Base-by-base conservation (phyloP, 2,888 invertebrate species). In the Harpalus rubripes region DNA sequence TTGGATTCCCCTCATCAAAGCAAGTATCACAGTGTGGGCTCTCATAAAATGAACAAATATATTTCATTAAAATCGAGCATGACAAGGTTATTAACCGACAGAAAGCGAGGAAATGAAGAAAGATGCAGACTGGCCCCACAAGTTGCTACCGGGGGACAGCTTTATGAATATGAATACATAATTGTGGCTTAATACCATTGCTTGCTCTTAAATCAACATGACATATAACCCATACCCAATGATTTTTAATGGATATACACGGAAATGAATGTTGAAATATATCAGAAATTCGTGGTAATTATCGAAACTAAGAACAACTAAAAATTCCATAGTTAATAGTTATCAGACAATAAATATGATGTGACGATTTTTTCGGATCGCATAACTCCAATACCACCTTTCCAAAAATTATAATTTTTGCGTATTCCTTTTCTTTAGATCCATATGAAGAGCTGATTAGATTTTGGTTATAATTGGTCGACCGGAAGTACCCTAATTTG, bases 151-250 rank as follows among this genome's bases (percentile, higher is more conserved):
- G 63, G 74, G 78, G 39, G 84, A 84, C 84, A 84, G 84, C 63
- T 84, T 63, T 84, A 84, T 84, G 84, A 63, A 63, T 84, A 84
- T 84, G 84, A 63, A 63, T 63, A 63, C 78, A 84, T 84, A 84
- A 84, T 84, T 61, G 61, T 61, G 18, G 61, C 22, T 61, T 61
- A 16, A 63, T 22, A 63, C 12, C 63, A 26, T 12, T 63, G 63
- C 10, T 6, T 61, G 80, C 44, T 81, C 63, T 81, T 81, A 81
- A 81, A 81, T 81, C 63, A 81, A 59, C 22, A 10, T 61, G 61
- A 32, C 59, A 15, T 8, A 74, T 44, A 52, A 74, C 18, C 16
- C 32, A 41, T 16, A 44, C 16, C 18, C 7, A 74, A 16, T 39
- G 18, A 39, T 44, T 81, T 63, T 81, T 52, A 52, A n/a, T 39